These are phyloP conservation scores for Manis crassicaudata DNA, from an alignment of 2,797 vertebrate genomes.

Conservation along the genomic window DNA sequence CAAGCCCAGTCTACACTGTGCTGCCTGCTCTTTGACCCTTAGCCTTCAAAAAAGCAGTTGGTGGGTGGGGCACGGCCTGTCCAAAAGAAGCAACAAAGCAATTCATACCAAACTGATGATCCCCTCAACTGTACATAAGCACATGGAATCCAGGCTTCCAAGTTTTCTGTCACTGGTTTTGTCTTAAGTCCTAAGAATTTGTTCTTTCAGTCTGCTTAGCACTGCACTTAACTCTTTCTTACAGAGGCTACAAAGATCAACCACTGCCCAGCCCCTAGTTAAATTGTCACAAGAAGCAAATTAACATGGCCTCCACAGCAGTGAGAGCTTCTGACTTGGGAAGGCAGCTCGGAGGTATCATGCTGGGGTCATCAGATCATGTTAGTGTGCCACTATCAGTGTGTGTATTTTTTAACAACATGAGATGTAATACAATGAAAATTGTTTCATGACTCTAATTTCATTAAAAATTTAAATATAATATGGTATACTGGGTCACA, in stretches of 20 bases:
- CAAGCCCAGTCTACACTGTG: neutral
- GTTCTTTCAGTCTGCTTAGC: neutral
- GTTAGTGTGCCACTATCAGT: neutral
- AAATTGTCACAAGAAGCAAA: neutral
- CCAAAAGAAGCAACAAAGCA: neutral
- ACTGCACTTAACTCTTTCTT: neutral
- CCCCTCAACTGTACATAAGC: accelerated
- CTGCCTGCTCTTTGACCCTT: neutral
- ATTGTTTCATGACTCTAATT: neutral
- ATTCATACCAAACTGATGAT: neutral
- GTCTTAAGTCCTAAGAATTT: neutral
- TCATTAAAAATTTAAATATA: neutral
- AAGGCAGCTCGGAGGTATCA: neutral
- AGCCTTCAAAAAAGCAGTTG: neutral
- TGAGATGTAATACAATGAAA: neutral
- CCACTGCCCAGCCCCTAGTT: neutral
- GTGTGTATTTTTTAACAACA: neutral
- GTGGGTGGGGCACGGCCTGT: accelerated
- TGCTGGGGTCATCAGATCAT: neutral
- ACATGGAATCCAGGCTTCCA: neutral
- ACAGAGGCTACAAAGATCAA: neutral
- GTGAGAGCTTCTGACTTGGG: neutral
- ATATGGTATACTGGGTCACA: neutral
- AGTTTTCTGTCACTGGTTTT: neutral
- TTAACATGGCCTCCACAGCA: neutral